A percentile compares a stretch with the other conserved stretches of the same genome.
Conservation (phyloP, 2,888 invertebrate genomes). For the Euproctis similis region DNA sequence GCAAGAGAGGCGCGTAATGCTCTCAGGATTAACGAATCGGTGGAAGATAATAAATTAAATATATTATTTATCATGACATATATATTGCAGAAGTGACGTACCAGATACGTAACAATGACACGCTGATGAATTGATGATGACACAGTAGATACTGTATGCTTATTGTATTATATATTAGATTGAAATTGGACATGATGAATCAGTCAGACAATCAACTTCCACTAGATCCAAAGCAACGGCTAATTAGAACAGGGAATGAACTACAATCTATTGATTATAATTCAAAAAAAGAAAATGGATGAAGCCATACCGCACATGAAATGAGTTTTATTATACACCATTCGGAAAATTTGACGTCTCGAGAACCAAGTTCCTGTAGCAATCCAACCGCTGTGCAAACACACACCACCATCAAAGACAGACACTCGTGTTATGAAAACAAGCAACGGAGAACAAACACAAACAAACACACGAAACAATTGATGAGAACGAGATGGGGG, state of each 20-base stretch:
- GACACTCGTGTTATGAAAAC: slow-evolving; percentile 71
- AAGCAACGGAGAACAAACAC: slow-evolving; percentile 66
- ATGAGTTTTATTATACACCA: too few relatives aligned
- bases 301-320: too few relatives aligned
- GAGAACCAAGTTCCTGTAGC: slow-evolving; percentile 39
- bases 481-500: slow-evolving; percentile 53
- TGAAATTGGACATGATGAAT: neutral
- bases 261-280: too few relatives aligned
- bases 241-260: too few relatives aligned
- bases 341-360: slow-evolving; percentile 33
- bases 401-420: slow-evolving; percentile 64
- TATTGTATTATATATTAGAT: neutral
- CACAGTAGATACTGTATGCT: slow-evolving; percentile 5
- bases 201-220: too few relatives aligned
- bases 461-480: slow-evolving; percentile 69
- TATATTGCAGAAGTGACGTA: too few relatives aligned
- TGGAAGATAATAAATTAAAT: too few relatives aligned
- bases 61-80: too few relatives aligned
- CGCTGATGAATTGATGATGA: slow-evolving; percentile 9
- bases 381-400: slow-evolving; percentile 58
- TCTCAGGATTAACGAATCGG: too few relatives aligned
- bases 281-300: too few relatives aligned
- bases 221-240: too few relatives aligned
- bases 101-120: slow-evolving; percentile 14
- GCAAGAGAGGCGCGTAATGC: too few relatives aligned